Percentiles rank a stretch among this genome's conserved stretches.
These are phyloP conservation scores for Gadus chalcogrammus DNA, from an alignment of 2,113 vertebrate genomes.

Conservation along the genomic window DNA sequence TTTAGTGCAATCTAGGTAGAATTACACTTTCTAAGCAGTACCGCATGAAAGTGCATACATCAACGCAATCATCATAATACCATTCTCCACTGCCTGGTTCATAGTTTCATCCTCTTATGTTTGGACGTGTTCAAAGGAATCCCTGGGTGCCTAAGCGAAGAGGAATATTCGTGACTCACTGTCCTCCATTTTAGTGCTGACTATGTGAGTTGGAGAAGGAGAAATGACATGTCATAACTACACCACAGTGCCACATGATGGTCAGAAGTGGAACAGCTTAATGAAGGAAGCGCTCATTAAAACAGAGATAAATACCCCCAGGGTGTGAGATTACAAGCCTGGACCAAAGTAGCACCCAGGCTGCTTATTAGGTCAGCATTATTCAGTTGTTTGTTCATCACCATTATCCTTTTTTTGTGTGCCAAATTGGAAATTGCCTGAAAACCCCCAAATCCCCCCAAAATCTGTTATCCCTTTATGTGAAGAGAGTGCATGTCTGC, in stretches of 20 bases:
- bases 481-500: not conserved
- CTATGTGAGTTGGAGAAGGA: constrained; percentile 5
- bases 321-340: not conserved
- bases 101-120: too few relatives aligned
- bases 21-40: too few relatives aligned
- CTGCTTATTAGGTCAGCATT: too few relatives aligned
- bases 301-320: not conserved
- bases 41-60: too few relatives aligned
- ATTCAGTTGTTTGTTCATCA: not conserved
- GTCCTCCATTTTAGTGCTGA: constrained; percentile 40
- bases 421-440: too few relatives aligned
- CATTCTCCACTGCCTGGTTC: too few relatives aligned
- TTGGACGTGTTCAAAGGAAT: too few relatives aligned
- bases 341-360: not conserved
- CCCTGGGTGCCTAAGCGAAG: too few relatives aligned
- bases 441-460: too few relatives aligned
- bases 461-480: not conserved
- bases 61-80: too few relatives aligned
- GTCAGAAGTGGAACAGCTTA: constrained; percentile 47
- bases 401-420: constrained; percentile 1
- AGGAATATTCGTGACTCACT: not conserved
- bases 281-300: constrained; percentile 16
- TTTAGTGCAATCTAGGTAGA: too few relatives aligned
- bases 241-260: constrained; percentile 69
- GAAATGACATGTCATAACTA: constrained; percentile 35